Evolutionary conservation across 2,113 vertebrate genomes (phyloP).

Genomic region (Otolemur garnettii): DNA sequence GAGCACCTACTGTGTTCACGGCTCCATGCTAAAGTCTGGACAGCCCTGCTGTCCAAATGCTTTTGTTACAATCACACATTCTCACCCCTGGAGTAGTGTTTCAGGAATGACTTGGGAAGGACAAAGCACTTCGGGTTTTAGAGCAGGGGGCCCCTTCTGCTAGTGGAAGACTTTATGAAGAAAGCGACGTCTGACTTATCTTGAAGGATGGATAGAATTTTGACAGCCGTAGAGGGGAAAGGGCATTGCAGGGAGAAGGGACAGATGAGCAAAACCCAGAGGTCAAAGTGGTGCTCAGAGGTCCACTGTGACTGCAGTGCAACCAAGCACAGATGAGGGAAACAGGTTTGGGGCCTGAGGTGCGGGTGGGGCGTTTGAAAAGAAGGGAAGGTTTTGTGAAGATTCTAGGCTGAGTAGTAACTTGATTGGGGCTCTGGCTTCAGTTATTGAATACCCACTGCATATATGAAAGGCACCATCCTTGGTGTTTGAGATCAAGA

Average conservation of each 20-base stretch:
- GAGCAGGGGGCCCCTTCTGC: not conserved
- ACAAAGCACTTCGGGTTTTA: not conserved
- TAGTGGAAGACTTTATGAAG: not conserved
- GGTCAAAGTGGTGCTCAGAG: not conserved
- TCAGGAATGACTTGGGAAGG: not conserved
- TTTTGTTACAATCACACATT: not conserved
- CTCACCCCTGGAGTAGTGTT: not conserved
- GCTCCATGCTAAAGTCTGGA: not conserved
- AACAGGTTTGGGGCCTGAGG: no score
- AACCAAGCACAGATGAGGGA: not conserved
- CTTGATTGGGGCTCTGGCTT: not conserved
- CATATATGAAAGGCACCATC: not conserved
- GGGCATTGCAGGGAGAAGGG: not conserved
- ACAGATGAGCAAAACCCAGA: not conserved
- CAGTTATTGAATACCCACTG: fast-evolving
- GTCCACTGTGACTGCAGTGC: not conserved
- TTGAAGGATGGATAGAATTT: not conserved
- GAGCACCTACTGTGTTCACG: not conserved
- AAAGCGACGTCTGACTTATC: not conserved
- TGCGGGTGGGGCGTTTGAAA: not conserved
- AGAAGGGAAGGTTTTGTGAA: not conserved
- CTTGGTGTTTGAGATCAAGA: not conserved
- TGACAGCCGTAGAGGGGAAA: not conserved
- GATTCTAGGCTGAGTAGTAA: not conserved
- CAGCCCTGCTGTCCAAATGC: not conserved